Evolutionary conservation across 2,113 vertebrate species (phyloP), one percentile per base, ranked within the genome.

Genomic region (Serinus canaria): DNA sequence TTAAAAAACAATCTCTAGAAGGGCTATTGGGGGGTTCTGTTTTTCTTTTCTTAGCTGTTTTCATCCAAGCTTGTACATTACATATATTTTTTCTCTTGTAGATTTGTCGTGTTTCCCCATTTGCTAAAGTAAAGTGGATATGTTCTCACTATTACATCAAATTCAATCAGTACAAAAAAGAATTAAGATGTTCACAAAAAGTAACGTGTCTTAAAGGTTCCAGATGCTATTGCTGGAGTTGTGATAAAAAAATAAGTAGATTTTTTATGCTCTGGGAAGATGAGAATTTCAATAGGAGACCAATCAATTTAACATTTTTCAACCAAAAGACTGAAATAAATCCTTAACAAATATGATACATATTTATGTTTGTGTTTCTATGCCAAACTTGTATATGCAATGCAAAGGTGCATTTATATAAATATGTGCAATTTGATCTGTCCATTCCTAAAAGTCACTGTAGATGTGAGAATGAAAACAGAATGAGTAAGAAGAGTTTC

Each of bases 221-320:
- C 44, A 60, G 35, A 18, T 86, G 63, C 85, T 30, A 22, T 77
- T 89, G 15, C 46, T 85, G 47, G 35, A 76, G 19, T 59, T 83
- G 24, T 7, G 22, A 49, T 72, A 84, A 93, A 53, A 50, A 58
- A 5, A 56, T 46, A 35, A 79, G 31, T 64, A 72, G 33, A n/a
- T 46, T 66, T 86, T 86, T 92, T 53, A 39, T 85, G 15, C 35
- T 83, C 46, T 78, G 28, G 58, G 74, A 90, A 92, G 53, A 68
- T 77, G 28, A 77, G 27, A 63, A 73, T 83, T 93, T 59, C 43
- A 69, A 0, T 77, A 52, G 70, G 44, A 83, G 31, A 75, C 8
- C 21, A 74, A 76, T 4, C 27, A 80, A 35, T 89, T 70, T 67
- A 75, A 56, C 7, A 2, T 25, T 46, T 39, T 78, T 59, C 43